phyloP scores from a whole-genome alignment of 30 jellyfish, hydroid and myxozoan species.

The Aurelia sp. region DNA sequence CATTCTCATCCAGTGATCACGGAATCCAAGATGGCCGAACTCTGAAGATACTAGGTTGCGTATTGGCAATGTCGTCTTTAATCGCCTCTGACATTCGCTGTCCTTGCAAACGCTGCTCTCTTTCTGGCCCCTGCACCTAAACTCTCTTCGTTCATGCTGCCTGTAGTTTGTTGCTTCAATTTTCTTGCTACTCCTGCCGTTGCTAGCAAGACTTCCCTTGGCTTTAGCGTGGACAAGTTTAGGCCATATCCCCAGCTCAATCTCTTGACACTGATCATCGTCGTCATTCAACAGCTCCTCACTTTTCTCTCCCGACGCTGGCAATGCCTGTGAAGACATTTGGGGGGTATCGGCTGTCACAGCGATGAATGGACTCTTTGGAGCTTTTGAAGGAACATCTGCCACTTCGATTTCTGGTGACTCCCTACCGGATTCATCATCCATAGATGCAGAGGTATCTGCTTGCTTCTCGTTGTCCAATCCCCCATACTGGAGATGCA shows the following conservation, averaged over 20 bases:
- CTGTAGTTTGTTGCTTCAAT: neutral
- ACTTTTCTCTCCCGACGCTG: neutral
- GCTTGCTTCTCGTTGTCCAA: too few relatives aligned
- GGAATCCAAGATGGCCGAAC: conserved; percentile 65
- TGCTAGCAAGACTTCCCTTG: too few relatives aligned
- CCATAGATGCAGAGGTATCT: too few relatives aligned
- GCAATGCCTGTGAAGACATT: neutral
- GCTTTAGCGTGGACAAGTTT: conserved; percentile 4
- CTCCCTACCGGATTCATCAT: too few relatives aligned
- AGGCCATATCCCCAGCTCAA: conserved; percentile 33
- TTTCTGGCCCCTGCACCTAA: conserved; percentile 8
- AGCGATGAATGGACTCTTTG: too few relatives aligned
- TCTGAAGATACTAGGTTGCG: conserved; percentile 24
- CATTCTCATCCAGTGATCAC: conserved; percentile 37
- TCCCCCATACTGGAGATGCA: too few relatives aligned
- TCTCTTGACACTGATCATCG: neutral
- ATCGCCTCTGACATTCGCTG: conserved; percentile 4
- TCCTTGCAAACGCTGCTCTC: neutral
- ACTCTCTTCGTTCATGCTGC: neutral
- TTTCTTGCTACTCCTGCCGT: neutral
- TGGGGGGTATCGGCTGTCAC: neutral
- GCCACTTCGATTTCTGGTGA: too few relatives aligned
- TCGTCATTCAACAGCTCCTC: neutral
- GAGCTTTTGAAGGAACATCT: too few relatives aligned
- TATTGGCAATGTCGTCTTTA: conserved; percentile 27